Base-by-base conservation (phyloP, 2,113 vertebrate genomes). In the Cebus imitator region DNA sequence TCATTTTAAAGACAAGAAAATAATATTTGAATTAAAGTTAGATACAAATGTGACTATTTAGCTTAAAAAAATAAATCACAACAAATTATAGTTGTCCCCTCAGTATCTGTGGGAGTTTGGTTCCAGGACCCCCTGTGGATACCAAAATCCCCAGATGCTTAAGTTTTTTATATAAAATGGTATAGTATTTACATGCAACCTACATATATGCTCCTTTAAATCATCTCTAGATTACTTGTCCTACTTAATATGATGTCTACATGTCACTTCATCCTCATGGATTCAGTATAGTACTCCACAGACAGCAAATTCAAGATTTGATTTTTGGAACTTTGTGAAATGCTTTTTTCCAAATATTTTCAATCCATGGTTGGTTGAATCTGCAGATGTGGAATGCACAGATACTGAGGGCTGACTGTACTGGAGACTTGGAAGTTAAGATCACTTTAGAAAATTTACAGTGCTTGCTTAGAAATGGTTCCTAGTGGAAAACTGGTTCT, bases 11-110 rank as follows among this genome's bases (percentile, higher is more conserved):
- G 32, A 78, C 94, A 86, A 70, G 23, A 93, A 87, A 64, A 57
- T 8, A 52, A 82, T 82, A 70, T 85, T 61, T 57, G 55, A 72
- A 96, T 94, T 58, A 91, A 94, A 95, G 17, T 90, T 70, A 79
- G 48, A 82, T 48, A 37, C 37, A 97, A 89, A 93, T 68, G 13
- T 68, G 25, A 89, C 72, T 89, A 73, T 78, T 61, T 83, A 81
- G 45, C 40, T 75, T 2, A 83, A 75, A 50, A 86, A 84, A 82
- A 79, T 18, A 91, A 80, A 70, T 50, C 10, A 52, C 58, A n/a
- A 89, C 88, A 95, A 88, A 84, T 81, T 55, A 32, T 43, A 76
- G 25, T 76, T 76, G 43, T 76, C 43, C 43, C 58, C 43, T 45
- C 27, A 27, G 43, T 76, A 17, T 76, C 43, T 48, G 43, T 45